Conservation (phyloP, 2,888 invertebrate genomes). For the Apantesis nais region DNA sequence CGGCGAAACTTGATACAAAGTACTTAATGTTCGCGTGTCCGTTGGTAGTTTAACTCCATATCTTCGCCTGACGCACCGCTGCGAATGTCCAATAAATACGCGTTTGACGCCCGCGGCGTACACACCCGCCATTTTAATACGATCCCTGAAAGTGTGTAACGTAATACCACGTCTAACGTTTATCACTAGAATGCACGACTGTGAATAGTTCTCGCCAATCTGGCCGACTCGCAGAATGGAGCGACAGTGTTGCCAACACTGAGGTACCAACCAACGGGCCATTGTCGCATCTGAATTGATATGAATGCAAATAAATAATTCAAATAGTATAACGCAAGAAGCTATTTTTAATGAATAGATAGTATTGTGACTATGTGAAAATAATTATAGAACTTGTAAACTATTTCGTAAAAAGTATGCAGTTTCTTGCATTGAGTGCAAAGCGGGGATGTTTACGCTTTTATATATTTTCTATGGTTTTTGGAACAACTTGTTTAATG, state of each 20-base stretch:
- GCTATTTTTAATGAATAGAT: conserved; percentile 41
- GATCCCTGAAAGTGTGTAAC: conserved; percentile 34
- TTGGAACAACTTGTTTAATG: neutral
- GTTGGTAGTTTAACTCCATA: conserved; percentile 60
- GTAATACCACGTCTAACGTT: conserved; percentile 30
- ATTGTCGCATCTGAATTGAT: conserved; percentile 51
- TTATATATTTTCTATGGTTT: neutral
- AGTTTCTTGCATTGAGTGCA: neutral
- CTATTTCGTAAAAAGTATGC: neutral
- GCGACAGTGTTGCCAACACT: conserved; percentile 49
- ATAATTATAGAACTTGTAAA: conserved; percentile 18
- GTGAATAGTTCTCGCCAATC: conserved; percentile 44
- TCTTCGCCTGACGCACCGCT: conserved; percentile 59
- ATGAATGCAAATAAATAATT: conserved; percentile 55
- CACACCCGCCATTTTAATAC: conserved; percentile 34
- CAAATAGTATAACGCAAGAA: conserved; percentile 48
- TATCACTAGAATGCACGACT: conserved; percentile 32
- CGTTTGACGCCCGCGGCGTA: conserved; percentile 60
- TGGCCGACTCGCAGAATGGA: conserved; percentile 31
- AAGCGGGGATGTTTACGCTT: neutral
- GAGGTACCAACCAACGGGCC: conserved; percentile 42
- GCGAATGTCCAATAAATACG: conserved; percentile 71
- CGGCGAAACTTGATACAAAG: conserved; percentile 54
- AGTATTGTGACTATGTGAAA: conserved; percentile 39
- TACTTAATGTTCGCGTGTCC: conserved; percentile 64